Evolutionary conservation across 2,888 invertebrate species (phyloP).

Genomic region (Girardia tigrina): DNA sequence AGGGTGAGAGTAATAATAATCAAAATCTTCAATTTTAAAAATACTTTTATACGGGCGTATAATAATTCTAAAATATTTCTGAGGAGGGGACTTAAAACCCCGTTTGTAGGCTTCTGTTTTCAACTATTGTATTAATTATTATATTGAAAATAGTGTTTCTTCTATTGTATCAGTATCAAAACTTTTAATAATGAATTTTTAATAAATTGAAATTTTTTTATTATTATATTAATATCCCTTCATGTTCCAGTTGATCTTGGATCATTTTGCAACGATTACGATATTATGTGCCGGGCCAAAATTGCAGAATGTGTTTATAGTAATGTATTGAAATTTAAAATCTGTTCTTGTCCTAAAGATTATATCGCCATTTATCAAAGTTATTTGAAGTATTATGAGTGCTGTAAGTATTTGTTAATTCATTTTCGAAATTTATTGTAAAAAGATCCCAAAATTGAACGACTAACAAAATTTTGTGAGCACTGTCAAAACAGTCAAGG

Average conservation of each 20-base stretch:
- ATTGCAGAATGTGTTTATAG: not conserved
- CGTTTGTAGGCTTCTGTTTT: no score
- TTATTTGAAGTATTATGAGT: constrained; percentile 25
- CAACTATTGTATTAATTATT: no score
- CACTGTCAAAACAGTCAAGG: constrained; percentile 13
- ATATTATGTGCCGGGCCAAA: constrained; percentile 10
- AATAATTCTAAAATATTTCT: no score
- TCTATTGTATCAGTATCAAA: no score
- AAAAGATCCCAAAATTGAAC: not conserved
- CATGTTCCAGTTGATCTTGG: constrained; percentile 1
- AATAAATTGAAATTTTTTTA: no score
- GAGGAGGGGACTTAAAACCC: no score
- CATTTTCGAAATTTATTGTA: not conserved
- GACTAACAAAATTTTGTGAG: constrained; percentile 19
- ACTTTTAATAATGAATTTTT: no score
- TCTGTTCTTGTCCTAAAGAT: constrained; percentile 21
- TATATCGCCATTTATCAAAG: constrained; percentile 25
- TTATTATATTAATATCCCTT: no score
- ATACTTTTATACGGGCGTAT: no score
- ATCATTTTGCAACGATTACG: constrained; percentile 25
- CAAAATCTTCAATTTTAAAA: no score
- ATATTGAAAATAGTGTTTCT: no score
- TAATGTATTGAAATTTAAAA: not conserved
- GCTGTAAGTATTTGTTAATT: constrained; percentile 9
- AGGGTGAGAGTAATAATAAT: no score